Conservation (phyloP, 1,140 invertebrate genomes). For the Lepidotrigona ventralis region DNA sequence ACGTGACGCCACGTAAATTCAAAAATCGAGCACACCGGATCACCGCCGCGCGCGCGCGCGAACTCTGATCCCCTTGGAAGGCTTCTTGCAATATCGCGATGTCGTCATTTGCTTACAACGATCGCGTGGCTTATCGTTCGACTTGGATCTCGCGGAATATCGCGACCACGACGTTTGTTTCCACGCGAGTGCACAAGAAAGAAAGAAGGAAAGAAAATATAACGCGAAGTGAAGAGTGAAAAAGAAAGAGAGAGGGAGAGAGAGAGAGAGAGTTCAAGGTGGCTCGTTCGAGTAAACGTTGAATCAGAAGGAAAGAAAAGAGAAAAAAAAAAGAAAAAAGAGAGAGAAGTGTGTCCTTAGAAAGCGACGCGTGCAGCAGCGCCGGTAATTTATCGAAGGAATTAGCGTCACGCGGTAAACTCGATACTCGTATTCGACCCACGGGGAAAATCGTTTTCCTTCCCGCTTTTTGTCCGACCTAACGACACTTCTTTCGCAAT, state of each 20-base stretch:
- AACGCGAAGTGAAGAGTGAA: neutral
- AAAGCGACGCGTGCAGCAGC: conserved; percentile 18
- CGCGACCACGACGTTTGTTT: neutral
- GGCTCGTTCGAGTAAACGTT: neutral
- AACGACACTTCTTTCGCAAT: conserved; percentile 43
- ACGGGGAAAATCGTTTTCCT: conserved; percentile 18
- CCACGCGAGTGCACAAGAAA: no score
- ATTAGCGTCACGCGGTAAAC: conserved; percentile 5
- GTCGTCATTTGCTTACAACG: conserved; percentile 14
- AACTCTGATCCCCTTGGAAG: neutral
- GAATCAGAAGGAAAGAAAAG: neutral
- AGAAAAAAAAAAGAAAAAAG: neutral
- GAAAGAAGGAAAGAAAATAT: neutral
- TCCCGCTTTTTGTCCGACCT: neutral
- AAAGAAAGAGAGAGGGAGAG: neutral
- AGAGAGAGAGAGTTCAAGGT: conserved; percentile 17
- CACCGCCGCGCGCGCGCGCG: no score
- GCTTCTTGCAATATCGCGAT: neutral
- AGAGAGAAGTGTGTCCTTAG: neutral
- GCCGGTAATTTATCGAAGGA: conserved; percentile 25
- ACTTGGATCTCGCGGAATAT: conserved; percentile 13
- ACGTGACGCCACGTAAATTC: neutral
- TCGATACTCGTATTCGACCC: neutral
- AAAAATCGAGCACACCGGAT: neutral
- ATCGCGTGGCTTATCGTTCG: conserved; percentile 25